phyloP scores from a whole-genome alignment of 2,888 invertebrate species.

The Neocrepidodera transversa region DNA sequence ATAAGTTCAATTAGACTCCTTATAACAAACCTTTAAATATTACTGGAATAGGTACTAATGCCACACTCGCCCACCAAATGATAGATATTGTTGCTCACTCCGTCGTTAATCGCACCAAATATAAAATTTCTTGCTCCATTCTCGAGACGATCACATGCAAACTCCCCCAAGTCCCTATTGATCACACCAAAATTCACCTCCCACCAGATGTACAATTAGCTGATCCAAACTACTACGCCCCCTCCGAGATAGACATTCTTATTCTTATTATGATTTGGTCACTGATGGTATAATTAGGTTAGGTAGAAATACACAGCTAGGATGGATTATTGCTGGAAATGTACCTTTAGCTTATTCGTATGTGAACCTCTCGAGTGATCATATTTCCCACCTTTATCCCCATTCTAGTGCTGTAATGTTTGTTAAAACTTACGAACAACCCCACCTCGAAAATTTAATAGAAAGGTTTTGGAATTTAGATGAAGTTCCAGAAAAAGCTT shows the following conservation, averaged over 20 bases:
- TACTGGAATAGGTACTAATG: not conserved
- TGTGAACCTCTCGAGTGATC: not conserved
- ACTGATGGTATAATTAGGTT: not conserved
- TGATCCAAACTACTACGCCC: not conserved
- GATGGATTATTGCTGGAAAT: not conserved
- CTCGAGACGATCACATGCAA: not conserved
- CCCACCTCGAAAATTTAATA: not conserved
- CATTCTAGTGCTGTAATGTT: not conserved
- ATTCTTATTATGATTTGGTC: constrained; percentile 3
- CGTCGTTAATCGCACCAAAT: not conserved
- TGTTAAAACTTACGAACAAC: not conserved
- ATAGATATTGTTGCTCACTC: not conserved
- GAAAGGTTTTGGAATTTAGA: constrained; percentile 5
- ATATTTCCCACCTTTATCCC: not conserved
- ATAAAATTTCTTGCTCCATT: constrained; percentile 4
- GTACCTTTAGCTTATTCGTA: not conserved
- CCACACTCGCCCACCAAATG: not conserved
- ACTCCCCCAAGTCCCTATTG: not conserved
- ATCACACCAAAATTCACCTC: not conserved
- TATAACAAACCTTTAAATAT: not conserved
- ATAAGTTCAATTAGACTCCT: not conserved
- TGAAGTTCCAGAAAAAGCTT: constrained; percentile 1
- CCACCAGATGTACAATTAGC: not conserved
- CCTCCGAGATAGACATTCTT: not conserved
- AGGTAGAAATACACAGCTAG: not conserved